Evolutionary conservation across 2,113 vertebrate species (phyloP).

Genomic region (Cairina moschata): DNA sequence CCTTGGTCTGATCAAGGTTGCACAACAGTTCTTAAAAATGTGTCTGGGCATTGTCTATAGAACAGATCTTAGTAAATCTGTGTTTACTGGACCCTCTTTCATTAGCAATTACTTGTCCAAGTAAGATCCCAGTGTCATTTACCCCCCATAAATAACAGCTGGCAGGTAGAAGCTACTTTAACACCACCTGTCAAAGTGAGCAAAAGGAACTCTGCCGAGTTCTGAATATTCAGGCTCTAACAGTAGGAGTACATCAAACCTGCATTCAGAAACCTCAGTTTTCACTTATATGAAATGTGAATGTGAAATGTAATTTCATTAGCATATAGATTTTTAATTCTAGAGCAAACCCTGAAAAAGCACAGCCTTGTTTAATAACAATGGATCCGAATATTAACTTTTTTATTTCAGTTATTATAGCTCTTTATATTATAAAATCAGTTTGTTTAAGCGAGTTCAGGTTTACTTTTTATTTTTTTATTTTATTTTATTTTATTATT

Average conservation of each 20-base stretch:
- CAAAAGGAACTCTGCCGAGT: neutral
- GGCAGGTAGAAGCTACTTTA: neutral
- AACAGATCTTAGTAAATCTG: neutral
- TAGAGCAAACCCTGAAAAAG: neutral
- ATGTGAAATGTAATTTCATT: neutral
- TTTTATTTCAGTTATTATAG: neutral
- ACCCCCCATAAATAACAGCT: neutral
- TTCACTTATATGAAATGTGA: neutral
- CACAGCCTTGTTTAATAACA: neutral
- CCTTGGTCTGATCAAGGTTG: neutral
- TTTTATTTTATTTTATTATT: neutral
- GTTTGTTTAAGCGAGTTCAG: neutral
- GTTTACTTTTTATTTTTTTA: neutral
- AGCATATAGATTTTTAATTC: neutral
- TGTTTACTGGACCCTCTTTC: neutral
- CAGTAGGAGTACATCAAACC: neutral
- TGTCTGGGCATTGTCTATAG: neutral
- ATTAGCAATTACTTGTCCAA: neutral
- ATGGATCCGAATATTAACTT: neutral
- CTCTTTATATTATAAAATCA: neutral
- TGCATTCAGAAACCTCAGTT: neutral
- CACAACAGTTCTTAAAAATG: neutral
- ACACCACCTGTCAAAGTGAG: neutral
- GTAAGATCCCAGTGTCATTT: neutral
- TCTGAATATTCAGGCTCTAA: neutral